Base-by-base conservation (phyloP, 2,113 vertebrate genomes). In the Salvelinus namaycush region DNA sequence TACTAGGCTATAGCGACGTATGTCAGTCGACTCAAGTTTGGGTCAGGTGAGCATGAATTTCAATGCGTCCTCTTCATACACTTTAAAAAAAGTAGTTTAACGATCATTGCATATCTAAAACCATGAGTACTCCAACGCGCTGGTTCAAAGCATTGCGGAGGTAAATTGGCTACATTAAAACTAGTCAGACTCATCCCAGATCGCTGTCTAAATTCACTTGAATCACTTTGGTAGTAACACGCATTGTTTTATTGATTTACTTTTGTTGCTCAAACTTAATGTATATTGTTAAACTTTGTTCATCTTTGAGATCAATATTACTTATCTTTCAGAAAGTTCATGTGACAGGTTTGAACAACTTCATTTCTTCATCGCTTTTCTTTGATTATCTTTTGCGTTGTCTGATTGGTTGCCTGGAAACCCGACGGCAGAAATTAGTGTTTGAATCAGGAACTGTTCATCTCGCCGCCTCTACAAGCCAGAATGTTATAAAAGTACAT, bases 131-230 rank as follows among this genome's bases (percentile, higher is more conserved):
- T 13, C 88, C 92, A 4, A 29, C 57, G 54, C 60, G 78, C n/a
- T 92, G 92, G 91, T 91, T 91, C 76, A 92, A 86, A 81, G 27
- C 81, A 0, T 74, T 90, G 24, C 3, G 6, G 39, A 92, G 92
- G 90, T 93, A 87, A 79, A 75, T 80, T 44, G 8, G 0, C 39
- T 44, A 44, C 27, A n/a, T 70, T 60, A 44, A 20, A 20, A 54
- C 12, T 54, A 18, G 51, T 18, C 3, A 18, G 51, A 1, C 5
- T 1, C 3, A 54, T 54, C 12, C 16, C 39, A 44, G 9, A 44
- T 44, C 39, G 8, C 39, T 12, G 39, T 39, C 39, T 39, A 9
- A 39, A 39, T 39, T 0, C 8, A 39, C 39, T 39, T 39, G 8
- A 39, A 39, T 9, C 39, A 39, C 39, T 9, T 39, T 39, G 39